Evolutionary conservation across 1,140 invertebrate genomes (phyloP).

Genomic region (Eupristina koningsbergeri): DNA sequence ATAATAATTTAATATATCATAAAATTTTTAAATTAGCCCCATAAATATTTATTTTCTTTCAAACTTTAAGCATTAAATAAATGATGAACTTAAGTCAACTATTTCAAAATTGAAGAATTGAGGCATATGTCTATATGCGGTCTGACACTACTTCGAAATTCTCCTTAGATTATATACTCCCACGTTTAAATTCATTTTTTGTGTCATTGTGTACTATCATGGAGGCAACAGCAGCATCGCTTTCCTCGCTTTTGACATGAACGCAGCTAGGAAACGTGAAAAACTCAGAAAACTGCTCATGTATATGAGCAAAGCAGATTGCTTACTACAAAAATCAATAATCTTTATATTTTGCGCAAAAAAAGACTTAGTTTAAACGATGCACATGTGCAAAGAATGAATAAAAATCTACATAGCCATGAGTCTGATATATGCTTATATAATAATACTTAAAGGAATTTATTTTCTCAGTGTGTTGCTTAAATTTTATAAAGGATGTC

Average conservation of each 20-base stretch:
- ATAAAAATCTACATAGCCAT: neutral
- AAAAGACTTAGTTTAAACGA: neutral
- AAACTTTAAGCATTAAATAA: neutral
- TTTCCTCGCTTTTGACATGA: conserved; percentile 27
- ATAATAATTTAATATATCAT: neutral
- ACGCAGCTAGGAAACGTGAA: neutral
- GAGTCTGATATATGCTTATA: neutral
- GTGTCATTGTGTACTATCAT: neutral
- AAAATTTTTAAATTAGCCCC: neutral
- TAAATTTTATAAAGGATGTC: too few relatives aligned
- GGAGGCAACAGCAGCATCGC: neutral
- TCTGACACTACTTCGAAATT: neutral
- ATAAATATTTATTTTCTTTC: conserved; percentile 13
- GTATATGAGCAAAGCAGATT: conserved; percentile 18
- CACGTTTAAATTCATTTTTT: neutral
- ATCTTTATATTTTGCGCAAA: conserved; percentile 5
- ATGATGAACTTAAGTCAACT: conserved; percentile 8
- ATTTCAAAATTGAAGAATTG: neutral
- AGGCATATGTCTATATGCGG: neutral
- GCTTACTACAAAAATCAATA: conserved; percentile 33
- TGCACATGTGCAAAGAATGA: neutral
- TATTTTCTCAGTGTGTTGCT: neutral
- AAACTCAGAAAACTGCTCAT: conserved; percentile 1
- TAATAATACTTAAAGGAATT: neutral
- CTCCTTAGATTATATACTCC: neutral